Evolutionary conservation across 2,113 vertebrate species (phyloP), one percentile per base, ranked within the genome.

Genomic region (Nerophis lumbriciformis): DNA sequence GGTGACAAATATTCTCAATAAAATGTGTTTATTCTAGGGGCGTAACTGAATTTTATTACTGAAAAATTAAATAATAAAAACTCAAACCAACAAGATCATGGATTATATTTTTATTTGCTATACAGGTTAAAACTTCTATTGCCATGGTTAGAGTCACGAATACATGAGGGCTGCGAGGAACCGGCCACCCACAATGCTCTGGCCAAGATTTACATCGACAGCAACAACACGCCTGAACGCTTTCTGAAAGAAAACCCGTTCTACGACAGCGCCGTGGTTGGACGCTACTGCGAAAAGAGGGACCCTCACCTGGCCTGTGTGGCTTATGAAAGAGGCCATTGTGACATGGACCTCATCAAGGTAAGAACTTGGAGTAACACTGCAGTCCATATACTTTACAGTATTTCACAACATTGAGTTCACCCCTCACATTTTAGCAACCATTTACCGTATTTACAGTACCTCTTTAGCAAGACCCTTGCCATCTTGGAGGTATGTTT

Each of bases 201-300:
- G 58, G 94, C 95, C 39, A 96, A 97, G 84, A 96, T 96, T 83
- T 98, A 94, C 87, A 94, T 96, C 0, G 93, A 96, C 87, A 95
- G 93, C 86, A 96, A 94, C 83, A 94, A 92, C 81, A 93, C 89
- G 37, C 93, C 95, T 0, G 93, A 96, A 78, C 90, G 90, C 35
- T 98, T 97, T 80, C 87, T 97, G 69, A 91, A 93, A 50, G 93
- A 96, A 79, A 96, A 97, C 66, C 76, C 90, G 10, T 93, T 90
- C 82, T 96, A 96, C 1, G 92, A 96, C 85, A 96, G 95, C 45
- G 75, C 87, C 0, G 92, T 93, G 39, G 93, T 97, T 6, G 94
- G 94, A 37, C 92, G 83, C 48, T 96, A 95, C 8, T 96, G 93
- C 58, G 95, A 96, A 79, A 98, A 94, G 82, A 89, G 93, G 53